Evolutionary conservation across 2,797 vertebrate species (phyloP), one percentile per base, ranked within the genome.

Genomic region (Schizopygopsis pylzovi): DNA sequence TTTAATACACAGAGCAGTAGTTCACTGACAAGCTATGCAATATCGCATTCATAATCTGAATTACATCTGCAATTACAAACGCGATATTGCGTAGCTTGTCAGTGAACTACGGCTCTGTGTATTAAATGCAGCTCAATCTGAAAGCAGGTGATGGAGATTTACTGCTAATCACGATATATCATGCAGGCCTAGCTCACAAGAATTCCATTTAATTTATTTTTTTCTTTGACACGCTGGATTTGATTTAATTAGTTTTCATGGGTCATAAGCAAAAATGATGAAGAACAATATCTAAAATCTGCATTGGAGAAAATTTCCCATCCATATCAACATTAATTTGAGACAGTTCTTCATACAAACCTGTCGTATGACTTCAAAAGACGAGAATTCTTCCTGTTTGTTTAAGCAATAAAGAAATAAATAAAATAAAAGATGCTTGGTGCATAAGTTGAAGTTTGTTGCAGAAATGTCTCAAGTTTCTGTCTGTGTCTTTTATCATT

Each of bases 401-500:
- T 22, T 56, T 56, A 56, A 9, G 18, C 52, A 33, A 33, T 45
- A 7, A 18, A 54, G 1, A 54, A 54, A 54, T 54, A 20, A 56
- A 59, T n/a, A 22, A 20, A 20, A 56, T n/a, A n/a, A 22, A 20
- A 8, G 16, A 13, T 73, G 45, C 33, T 73, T 20, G 25, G 4
- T 75, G 47, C 47, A 37, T 47, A 41, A 41, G 6, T 13, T 59
- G 9, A 59, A 59, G 20, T n/a, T 59, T 4, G 56, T n/a, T 56
- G 33, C 6, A 56, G 2, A 37, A 52, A 33, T 79, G 3, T 59
- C 22, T 59, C 9, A 59, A n/a, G 28, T 33, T 37, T 79, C 18
- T 47, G 68, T 73, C 63, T 65, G 37, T 78, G 43, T n/a, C 15
- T 84, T 65, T 79, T 71, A 59, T 43, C 83, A n/a, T 85, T 39